Base-by-base conservation (phyloP, 2,888 invertebrate genomes). In the Sympetrum striolatum region DNA sequence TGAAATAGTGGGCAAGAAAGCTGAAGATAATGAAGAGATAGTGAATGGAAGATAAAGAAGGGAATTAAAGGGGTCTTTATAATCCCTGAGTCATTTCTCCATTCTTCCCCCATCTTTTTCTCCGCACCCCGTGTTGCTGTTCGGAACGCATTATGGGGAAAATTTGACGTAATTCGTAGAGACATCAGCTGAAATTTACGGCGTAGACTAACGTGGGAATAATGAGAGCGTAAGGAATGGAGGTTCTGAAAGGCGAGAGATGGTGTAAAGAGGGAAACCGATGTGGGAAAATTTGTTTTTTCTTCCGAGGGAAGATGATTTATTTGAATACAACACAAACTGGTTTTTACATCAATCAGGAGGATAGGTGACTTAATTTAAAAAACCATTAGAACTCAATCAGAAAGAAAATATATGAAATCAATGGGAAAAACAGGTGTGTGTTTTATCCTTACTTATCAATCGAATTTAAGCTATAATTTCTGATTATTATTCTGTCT, bases 121-220 rank as follows among this genome's bases (percentile, higher is more conserved):
- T 8, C 31, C 31, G 73, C 22, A 64, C 64, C n/a, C n/a, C n/a
- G 22, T 10, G 64, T 25, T 22, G 12, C 48, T 48, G 8, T 53
- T 53, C 31, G 58, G 58, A 86, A 64, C 60, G 86, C 60, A 35
- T 86, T 64, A 86, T 86, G 86, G 86, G 37, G 60, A 15, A 64
- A 86, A 86, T 86, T 86, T 64, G 73, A 73, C 73, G 31, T 73
- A 25, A 73, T 31, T 73, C 73, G n/a, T 18, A 18, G 73, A 73
- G 31, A 73, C 73, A 73, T 73, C 25, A 25, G 73, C 73, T 3
- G 25, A 73, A 73, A 73, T 73, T 73, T 73, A 73, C 73, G 73
- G 73, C 31, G 6, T 3, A 73, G 73, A 31, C 73, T 25, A 73
- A 73, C 73, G 25, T 10, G 73, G 31, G 73, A 73, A 73, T 73